Percentiles rank a stretch among this genome's conserved stretches.
Evolutionary conservation across 2,888 invertebrate genomes (phyloP).

Genomic region (Strigamia maritima): DNA sequence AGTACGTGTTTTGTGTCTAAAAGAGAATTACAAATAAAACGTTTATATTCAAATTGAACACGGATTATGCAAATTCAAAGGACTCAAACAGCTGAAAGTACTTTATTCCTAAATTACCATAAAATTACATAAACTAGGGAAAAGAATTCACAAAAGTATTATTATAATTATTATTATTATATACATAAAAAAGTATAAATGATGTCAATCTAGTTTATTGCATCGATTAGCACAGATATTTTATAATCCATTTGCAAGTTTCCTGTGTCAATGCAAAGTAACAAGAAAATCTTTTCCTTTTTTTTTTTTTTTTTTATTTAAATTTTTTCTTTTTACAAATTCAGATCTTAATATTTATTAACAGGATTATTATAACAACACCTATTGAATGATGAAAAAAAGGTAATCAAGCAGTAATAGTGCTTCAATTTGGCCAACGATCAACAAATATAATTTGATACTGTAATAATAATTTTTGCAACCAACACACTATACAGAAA

Average conservation of each 20-base stretch:
- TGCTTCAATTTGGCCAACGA: conserved; percentile 26
- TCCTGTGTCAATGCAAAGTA: not conserved
- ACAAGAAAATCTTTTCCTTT: not conserved
- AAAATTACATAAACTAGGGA: conserved; percentile 22
- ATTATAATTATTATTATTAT: not conserved
- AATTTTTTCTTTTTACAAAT: not conserved
- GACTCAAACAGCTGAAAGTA: conserved; percentile 11
- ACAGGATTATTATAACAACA: conserved; percentile 13
- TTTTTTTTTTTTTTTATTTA: not conserved
- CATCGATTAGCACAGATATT: not conserved
- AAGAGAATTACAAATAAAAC: not conserved
- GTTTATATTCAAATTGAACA: not conserved
- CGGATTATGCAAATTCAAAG: not conserved
- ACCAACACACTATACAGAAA: conserved; percentile 16
- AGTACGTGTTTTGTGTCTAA: not conserved
- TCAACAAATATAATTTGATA: conserved; percentile 29
- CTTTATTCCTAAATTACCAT: conserved; percentile 6
- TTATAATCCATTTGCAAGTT: not conserved
- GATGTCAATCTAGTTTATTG: conserved; percentile 1
- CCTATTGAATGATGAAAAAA: not conserved
- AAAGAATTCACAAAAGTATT: conserved; percentile 13
- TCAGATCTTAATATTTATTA: not conserved
- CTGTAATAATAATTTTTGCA: not conserved
- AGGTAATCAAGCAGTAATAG: not conserved
- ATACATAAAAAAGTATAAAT: conserved; percentile 4